Evolutionary conservation across 2,113 vertebrate species (phyloP), one percentile per base, ranked within the genome.

Genomic region (Mesoclemmys tuberculata): DNA sequence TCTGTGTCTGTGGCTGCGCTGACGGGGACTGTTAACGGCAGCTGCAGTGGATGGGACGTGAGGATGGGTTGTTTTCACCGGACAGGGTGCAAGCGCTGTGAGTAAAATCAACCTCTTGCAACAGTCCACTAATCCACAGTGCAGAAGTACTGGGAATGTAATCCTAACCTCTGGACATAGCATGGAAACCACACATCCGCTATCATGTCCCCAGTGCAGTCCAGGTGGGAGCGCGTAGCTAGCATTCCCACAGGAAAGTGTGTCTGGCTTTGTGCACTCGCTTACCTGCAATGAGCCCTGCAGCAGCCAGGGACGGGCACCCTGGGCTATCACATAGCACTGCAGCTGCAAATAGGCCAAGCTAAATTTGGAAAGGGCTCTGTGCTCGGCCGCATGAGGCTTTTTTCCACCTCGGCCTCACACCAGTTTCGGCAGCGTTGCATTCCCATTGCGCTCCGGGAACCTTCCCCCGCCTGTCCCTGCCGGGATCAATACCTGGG

Each of bases 331-430:
- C 83, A 41, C 78, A 31, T 48, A 56, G 85, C 58, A 49, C 82
- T 22, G 58, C 78, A 41, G 91, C 86, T 82, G 51, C 49, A 27
- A 61, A 88, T 1, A 74, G 71, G 77, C 26, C 54, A 49, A 85
- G 81, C 94, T 96, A 95, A 94, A 95, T 94, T 85, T 84, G 93
- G 92, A 90, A 88, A 26, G 54, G 54, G 85, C 51, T 21, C 61
- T 29, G 82, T 24, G 56, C 77, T 44, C 44, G 46, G 58, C 84
- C 56, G 89, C 85, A 16, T 3, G 16, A 21, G 35, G 26, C 52
- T 4, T 38, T 61, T 55, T 14, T 4, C 38, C 14, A 10, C 38
- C 31, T 46, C 81, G 10, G 41, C 80, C 55, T 52, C 48, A 2
- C 58, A 26, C 74, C 86, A 54, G 77, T 82, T 64, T 12, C 41